A percentile compares a stretch with the other conserved stretches of the same genome.
phyloP scores from a whole-genome alignment of 2,113 vertebrate species.

The Nyctibius bracteatus region DNA sequence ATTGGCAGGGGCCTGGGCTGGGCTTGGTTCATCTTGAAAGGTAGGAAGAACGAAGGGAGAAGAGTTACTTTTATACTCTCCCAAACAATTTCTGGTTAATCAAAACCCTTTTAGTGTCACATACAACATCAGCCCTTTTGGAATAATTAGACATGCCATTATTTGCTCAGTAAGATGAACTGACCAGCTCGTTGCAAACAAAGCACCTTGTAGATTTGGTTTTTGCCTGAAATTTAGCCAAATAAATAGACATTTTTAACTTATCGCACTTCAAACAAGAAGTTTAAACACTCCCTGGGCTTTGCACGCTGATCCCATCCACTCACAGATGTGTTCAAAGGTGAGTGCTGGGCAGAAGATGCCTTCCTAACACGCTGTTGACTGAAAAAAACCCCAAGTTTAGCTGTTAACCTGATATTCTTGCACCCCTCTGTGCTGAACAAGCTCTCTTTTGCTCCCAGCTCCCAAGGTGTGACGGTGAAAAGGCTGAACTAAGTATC shows the following conservation, averaged over 20 bases:
- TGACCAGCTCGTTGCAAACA: background rate
- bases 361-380: background rate
- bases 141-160: background rate
- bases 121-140: background rate
- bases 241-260: background rate
- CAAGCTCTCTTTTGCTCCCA: background rate
- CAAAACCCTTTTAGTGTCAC: background rate
- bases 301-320: background rate
- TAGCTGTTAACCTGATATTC: background rate
- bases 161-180: background rate
- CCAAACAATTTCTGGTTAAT: background rate
- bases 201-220: background rate
- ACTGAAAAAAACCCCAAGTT: background rate
- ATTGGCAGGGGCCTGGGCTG: background rate
- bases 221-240: background rate
- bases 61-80: background rate
- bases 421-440: background rate
- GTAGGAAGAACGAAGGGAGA: background rate
- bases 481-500: background rate
- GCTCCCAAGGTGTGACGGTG: background rate
- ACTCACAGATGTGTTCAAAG: background rate
- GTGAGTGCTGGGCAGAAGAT: background rate
- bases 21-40: background rate
- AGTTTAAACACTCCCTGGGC: constrained; percentile 11
- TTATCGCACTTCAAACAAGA: constrained; percentile 15